Evolutionary conservation across 2,888 invertebrate species (phyloP).

Genomic region (Heliconius aoede): DNA sequence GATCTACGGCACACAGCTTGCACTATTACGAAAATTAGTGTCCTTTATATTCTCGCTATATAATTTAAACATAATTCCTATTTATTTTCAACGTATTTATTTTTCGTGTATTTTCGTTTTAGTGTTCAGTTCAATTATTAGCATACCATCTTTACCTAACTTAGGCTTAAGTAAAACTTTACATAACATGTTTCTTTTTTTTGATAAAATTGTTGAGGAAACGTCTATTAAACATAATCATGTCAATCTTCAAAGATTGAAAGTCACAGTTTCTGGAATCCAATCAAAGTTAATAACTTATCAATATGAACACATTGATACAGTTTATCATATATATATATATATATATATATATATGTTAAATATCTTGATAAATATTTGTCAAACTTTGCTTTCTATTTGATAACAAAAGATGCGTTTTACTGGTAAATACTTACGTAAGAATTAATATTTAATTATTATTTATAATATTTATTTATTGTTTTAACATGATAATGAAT

Average conservation of each 20-base stretch:
- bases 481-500: no score
- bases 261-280: background rate
- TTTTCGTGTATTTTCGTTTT: slow-evolving; percentile 1
- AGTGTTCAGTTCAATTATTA: slow-evolving; percentile 4
- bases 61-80: background rate
- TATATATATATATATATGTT: no score
- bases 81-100: background rate
- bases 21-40: background rate
- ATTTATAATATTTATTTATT: no score
- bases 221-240: background rate
- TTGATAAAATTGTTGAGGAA: slow-evolving; percentile 7
- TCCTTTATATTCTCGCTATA: background rate
- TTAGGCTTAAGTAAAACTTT: background rate
- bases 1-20: no score
- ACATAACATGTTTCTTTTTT: background rate
- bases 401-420: background rate
- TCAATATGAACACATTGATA: background rate
- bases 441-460: background rate
- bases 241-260: background rate
- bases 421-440: background rate
- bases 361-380: background rate
- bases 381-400: slow-evolving; percentile 7
- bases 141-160: background rate
- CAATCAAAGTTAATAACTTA: background rate
- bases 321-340: slow-evolving; percentile 1